These are phyloP conservation scores for Silurus glanis DNA, from an alignment of 2,113 vertebrate genomes.

Conservation along the genomic window DNA sequence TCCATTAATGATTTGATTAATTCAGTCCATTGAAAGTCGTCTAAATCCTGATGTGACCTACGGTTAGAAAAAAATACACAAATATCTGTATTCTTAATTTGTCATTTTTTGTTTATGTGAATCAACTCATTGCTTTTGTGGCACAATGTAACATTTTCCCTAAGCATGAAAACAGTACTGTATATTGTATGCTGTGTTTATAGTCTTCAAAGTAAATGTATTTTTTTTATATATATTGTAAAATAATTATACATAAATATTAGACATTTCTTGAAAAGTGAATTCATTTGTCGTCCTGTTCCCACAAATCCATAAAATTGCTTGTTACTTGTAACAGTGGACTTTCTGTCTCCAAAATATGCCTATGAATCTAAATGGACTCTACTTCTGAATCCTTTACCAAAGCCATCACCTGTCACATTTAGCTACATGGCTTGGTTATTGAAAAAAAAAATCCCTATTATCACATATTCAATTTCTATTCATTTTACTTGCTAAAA, in stretches of 20 bases:
- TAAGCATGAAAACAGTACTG: too few relatives aligned
- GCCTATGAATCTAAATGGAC: not conserved
- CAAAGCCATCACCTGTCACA: not conserved
- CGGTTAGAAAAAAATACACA: not conserved
- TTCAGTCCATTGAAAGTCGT: not conserved
- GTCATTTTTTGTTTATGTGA: not conserved
- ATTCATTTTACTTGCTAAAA: slow-evolving; percentile 1
- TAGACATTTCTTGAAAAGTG: not conserved
- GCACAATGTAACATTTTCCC: not conserved
- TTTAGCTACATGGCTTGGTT: not conserved
- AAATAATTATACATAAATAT: too few relatives aligned
- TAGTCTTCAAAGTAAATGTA: too few relatives aligned
- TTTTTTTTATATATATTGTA: too few relatives aligned
- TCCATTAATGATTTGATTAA: not conserved
- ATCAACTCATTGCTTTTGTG: not conserved
- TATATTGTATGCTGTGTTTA: too few relatives aligned
- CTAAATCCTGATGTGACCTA: not conserved
- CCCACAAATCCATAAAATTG: not conserved
- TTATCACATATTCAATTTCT: not conserved
- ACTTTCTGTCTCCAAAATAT: not conserved
- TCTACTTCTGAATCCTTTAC: not conserved
- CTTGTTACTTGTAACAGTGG: not conserved
- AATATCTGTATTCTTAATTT: not conserved
- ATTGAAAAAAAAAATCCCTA: not conserved
- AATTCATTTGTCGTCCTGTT: not conserved